Evolutionary conservation across 2,888 invertebrate species (phyloP).

Genomic region (Andrena camellia): DNA sequence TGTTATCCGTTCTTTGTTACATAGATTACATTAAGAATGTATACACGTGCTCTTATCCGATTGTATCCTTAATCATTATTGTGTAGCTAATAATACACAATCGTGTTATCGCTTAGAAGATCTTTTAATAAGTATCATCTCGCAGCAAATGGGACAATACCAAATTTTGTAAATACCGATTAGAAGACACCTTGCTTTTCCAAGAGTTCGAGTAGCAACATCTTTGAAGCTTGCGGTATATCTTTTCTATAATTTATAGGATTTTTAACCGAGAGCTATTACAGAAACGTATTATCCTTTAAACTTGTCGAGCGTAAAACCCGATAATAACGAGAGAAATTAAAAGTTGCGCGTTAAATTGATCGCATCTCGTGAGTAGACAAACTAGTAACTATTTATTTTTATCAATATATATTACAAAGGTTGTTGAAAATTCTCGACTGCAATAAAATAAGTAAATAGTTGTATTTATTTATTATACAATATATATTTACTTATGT

Average conservation of each 20-base stretch:
- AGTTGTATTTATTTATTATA: conserved; percentile 55
- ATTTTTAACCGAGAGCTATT: conserved; percentile 3
- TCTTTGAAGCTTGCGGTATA: conserved; percentile 1
- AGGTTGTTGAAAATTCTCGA: conserved; percentile 43
- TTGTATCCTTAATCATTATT: conserved; percentile 24
- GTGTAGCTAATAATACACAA: conserved; percentile 20
- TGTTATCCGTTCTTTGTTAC: conserved; percentile 48
- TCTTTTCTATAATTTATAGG: not conserved
- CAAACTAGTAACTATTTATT: conserved; percentile 66
- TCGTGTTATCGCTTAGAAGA: conserved; percentile 9
- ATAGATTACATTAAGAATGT: conserved; percentile 38
- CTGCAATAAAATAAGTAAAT: conserved; percentile 50
- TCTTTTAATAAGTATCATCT: conserved; percentile 29
- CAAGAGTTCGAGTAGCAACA: not conserved
- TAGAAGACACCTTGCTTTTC: conserved; percentile 3
- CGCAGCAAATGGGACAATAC: conserved; percentile 57
- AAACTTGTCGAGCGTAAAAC: not conserved
- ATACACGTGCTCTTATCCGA: conserved; percentile 31
- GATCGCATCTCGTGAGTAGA: conserved; percentile 12
- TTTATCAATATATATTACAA: conserved; percentile 64
- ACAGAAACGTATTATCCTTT: conserved; percentile 6
- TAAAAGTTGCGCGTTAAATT: conserved; percentile 23
- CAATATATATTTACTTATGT: conserved; percentile 39
- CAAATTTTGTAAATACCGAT: conserved; percentile 47
- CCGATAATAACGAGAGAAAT: not conserved